A percentile compares a stretch with the other conserved stretches of the same genome.
These are phyloP conservation scores for Eudasyphora cyanicolor DNA, from an alignment of 2,888 invertebrate species.

Conservation along the genomic window DNA sequence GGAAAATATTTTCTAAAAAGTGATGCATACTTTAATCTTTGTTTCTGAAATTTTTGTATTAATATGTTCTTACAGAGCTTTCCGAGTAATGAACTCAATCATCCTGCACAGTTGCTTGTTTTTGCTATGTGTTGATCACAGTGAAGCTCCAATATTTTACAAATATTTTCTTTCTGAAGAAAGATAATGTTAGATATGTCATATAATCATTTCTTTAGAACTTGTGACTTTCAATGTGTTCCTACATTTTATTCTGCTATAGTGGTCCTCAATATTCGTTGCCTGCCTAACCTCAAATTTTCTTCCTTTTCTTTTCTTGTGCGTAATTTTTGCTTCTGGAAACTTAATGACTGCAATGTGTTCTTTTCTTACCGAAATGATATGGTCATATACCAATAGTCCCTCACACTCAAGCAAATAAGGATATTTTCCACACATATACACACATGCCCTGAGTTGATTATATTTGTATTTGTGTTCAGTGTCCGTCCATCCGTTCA, in stretches of 20 bases:
- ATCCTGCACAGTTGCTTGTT: too few relatives aligned
- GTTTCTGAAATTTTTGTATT: too few relatives aligned
- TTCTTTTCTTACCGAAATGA: slow-evolving; percentile 41
- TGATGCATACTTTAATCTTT: too few relatives aligned
- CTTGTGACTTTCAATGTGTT: neutral
- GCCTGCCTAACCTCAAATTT: neutral
- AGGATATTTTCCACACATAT: slow-evolving; percentile 14
- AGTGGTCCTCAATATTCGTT: neutral
- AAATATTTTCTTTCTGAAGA: too few relatives aligned
- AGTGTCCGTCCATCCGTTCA: slow-evolving; percentile 31
- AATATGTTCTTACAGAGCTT: too few relatives aligned
- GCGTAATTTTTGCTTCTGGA: slow-evolving; percentile 21
- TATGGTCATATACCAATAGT: slow-evolving; percentile 52
- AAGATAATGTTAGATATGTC: too few relatives aligned
- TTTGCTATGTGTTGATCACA: too few relatives aligned
- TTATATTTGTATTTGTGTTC: slow-evolving; percentile 46
- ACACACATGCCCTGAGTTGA: slow-evolving; percentile 27
- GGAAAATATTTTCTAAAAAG: too few relatives aligned
- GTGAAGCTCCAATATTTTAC: neutral
- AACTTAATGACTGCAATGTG: slow-evolving; percentile 64
- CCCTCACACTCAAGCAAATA: slow-evolving; percentile 29
- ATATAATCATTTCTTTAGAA: neutral
- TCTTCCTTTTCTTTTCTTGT: neutral
- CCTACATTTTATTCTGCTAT: neutral
- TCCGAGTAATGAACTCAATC: too few relatives aligned